Base-by-base conservation (phyloP, 2,888 invertebrate genomes). In the Neria commutata region DNA sequence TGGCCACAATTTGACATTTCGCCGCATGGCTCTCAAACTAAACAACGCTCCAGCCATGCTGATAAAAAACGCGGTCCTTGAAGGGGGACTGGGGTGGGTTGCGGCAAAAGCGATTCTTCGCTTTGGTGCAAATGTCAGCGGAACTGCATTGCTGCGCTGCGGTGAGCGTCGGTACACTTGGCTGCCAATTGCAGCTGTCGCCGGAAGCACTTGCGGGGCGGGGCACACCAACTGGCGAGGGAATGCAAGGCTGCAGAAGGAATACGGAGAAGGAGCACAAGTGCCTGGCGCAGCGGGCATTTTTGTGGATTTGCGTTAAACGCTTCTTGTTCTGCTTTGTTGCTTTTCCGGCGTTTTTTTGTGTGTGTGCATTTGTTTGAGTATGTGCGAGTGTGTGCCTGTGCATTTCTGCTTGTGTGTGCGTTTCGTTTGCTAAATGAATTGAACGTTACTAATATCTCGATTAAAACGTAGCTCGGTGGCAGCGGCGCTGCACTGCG, bases 111-210 rank as follows among this genome's bases (percentile, higher is more conserved):
- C n/a, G n/a, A n/a, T n/a, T n/a, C n/a, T n/a, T n/a, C n/a, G n/a
- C n/a, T n/a, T n/a, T n/a, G n/a, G n/a, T n/a, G 4, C 4, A 37
- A 14, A 37, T 14, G 11, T 6, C 37, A n/a, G 37, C 37, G 16
- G 14, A 6, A 37, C 21, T 17, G 21, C 17, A 19, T 21, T 42
- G 6, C 11, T 37, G 37, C n/a, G 37, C 45, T 14, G 14, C 21
- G 54, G 11, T 47, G 47, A 29, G 49, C 61, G 62, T 65, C 58
- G 63, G 64, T 64, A 64, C 60, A 65, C 66, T 67, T 67, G 66
- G 67, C 74, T 74, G 74, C 72, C 72, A 74, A 72, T 71, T 72
- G 72, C 72, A 72, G 72, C 67, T 74, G 72, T 69, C 73, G 70
- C 73, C 26, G 10, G 14, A 5, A 10, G 4, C 37, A 37, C 37